Evolutionary conservation across 2,113 vertebrate genomes (phyloP), one percentile per base, ranked within the genome.

Genomic region (Ancistrus triradiatus): DNA sequence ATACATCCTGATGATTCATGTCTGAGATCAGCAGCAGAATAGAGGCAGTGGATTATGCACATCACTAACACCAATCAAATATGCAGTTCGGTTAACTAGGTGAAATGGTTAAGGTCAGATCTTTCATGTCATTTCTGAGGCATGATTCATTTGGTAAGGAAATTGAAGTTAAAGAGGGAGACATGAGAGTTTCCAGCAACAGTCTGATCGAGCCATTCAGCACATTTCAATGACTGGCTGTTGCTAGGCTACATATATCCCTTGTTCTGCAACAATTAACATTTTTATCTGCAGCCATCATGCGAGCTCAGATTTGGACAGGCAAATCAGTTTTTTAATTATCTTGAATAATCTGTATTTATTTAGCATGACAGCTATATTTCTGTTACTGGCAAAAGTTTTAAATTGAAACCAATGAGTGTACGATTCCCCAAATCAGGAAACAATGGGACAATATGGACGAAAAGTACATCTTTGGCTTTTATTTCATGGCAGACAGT

Each of bases 191-290:
- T 59, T 21, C 35, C n/a, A 43, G 37, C 24, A 63, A 73, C 47
- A 73, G 60, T 70, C 65, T 69, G 44, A 66, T 63, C 49, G 28
- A 64, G 43, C 42, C 58, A 64, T 31, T 42, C 15, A 43, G 66
- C 21, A 27, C 46, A 73, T 69, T 59, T 74, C 58, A 50, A 72
- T 66, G 48, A 19, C 65, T 61, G 68, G 61, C 58, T 69, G 74
- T 78, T 78, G 70, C 70, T 76, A 76, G 52, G 74, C 61, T 59
- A 72, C 68, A 66, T 44, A 47, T 62, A 43, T 69, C 66, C 61
- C 66, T 60, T 51, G 47, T 68, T 75, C 64, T 60, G 25, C 46
- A 47, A 68, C 70, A 75, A 78, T 78, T 75, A 73, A 68, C 65
- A 68, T 73, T 78, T 73, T 78, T 67, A 75, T 78, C 68, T 65